phyloP scores from a whole-genome alignment of 2,113 vertebrate genomes.

The Myanophis thanlyinensis region DNA sequence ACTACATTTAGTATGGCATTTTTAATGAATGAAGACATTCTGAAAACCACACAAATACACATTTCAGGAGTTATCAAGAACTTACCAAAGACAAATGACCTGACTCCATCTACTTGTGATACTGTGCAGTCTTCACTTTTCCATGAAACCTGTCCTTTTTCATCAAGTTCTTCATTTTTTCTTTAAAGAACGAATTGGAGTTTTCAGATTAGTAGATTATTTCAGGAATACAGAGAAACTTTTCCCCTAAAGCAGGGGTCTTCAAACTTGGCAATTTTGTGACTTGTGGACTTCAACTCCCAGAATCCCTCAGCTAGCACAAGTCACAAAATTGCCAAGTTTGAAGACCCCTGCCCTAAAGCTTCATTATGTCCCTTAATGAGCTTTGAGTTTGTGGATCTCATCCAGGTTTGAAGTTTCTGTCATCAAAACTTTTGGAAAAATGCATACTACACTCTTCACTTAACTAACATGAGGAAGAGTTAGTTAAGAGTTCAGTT shows the following conservation, averaged over 20 bases:
- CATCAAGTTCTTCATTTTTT: slow-evolving; percentile 66
- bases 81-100: slow-evolving; percentile 87
- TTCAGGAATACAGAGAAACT: background rate
- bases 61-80: background rate
- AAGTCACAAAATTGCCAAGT: no score
- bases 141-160: slow-evolving; percentile 75
- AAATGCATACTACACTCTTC: background rate
- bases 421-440: background rate
- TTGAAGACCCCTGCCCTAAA: no score
- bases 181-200: slow-evolving; percentile 40
- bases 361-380: background rate
- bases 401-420: background rate
- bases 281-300: no score
- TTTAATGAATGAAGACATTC: background rate
- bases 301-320: no score
- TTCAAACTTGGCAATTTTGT: no score
- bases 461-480: background rate
- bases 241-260: background rate
- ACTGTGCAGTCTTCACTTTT: slow-evolving; percentile 79
- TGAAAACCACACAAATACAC: background rate
- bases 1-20: background rate
- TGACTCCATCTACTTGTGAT: slow-evolving; percentile 81
- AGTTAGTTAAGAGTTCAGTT: no score
- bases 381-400: background rate
- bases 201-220: accelerated